A percentile compares a stretch with the other conserved stretches of the same genome.
Evolutionary conservation across 2,888 invertebrate species (phyloP).

Genomic region (Salticus scenicus): DNA sequence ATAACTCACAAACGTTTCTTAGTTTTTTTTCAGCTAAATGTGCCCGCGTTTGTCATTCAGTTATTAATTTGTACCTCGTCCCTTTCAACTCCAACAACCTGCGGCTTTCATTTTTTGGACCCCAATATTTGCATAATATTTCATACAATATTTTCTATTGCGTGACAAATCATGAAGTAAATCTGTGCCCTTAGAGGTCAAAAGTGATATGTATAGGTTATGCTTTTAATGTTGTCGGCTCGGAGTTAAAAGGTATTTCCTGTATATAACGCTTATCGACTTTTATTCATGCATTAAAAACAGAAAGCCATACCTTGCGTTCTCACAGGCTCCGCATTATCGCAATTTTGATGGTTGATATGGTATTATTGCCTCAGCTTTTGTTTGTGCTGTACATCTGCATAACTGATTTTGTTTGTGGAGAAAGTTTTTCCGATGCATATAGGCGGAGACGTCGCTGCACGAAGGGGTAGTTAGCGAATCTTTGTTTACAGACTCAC

Average conservation of each 20-base stretch:
- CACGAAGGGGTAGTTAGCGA: neutral
- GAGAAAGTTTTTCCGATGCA: neutral
- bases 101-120: neutral
- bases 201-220: conserved; percentile 47
- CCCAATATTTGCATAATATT: conserved; percentile 54
- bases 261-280: conserved; percentile 60
- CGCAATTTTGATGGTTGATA: neutral
- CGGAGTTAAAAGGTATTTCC: conserved; percentile 57
- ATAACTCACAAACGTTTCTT: no score
- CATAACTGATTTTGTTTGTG: conserved; percentile 6
- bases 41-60: no score
- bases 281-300: neutral
- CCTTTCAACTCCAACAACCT: neutral
- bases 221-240: conserved; percentile 3
- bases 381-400: neutral
- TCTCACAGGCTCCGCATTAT: neutral
- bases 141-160: conserved; percentile 33
- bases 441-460: neutral
- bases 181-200: conserved; percentile 43
- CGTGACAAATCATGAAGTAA: conserved; percentile 37
- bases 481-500: neutral
- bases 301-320: neutral
- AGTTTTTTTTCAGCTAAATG: no score
- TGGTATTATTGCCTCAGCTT: conserved; percentile 2
- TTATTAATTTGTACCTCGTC: neutral